phyloP scores from a whole-genome alignment of 2,113 vertebrate genomes.

The Eurypyga helias region DNA sequence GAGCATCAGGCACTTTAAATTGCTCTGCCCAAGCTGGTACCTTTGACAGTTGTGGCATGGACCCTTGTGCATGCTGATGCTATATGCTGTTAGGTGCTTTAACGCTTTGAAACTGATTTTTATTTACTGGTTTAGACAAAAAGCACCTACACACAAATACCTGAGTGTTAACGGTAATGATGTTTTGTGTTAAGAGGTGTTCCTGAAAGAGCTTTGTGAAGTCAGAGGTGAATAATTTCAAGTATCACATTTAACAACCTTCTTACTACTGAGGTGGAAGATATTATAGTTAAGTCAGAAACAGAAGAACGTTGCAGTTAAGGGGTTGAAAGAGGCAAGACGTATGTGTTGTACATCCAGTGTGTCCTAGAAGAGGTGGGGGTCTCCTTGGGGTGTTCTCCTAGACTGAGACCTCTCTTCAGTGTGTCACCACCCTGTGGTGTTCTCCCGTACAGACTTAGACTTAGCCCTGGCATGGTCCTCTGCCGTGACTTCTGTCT shows the following conservation, averaged over 20 bases:
- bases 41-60: not conserved
- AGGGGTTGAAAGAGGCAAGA: not conserved
- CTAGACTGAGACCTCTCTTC: not conserved
- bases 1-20: not conserved
- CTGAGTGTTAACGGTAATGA: not conserved
- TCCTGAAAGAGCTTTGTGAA: not conserved
- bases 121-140: not conserved
- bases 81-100: not conserved
- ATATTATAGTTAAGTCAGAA: not conserved
- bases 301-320: not conserved
- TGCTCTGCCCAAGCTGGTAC: not conserved
- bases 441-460: not conserved
- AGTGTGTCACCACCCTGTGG: not conserved
- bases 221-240: conserved; percentile 23
- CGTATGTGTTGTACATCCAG: no score
- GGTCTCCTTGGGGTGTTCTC: not conserved
- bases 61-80: not conserved
- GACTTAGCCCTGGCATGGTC: not conserved
- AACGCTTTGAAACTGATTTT: not conserved
- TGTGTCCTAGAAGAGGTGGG: not conserved
- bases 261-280: not conserved
- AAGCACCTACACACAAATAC: not conserved
- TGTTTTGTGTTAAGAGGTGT: not conserved
- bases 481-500: not conserved
- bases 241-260: not conserved